phyloP scores from a whole-genome alignment of 2,113 vertebrate genomes.

The Reinhardtius hippoglossoides region DNA sequence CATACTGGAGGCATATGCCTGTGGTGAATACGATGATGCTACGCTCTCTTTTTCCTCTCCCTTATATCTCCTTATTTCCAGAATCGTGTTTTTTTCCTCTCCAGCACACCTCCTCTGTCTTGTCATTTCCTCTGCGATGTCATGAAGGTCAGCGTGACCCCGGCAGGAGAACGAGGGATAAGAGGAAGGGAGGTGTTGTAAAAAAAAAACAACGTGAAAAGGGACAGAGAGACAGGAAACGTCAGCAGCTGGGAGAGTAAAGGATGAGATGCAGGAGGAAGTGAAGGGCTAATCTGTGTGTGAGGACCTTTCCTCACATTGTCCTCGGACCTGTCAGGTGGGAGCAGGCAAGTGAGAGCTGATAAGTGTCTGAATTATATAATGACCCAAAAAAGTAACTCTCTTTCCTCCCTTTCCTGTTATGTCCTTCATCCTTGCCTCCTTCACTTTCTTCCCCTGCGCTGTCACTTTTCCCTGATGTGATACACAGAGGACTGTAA shows the following conservation, averaged over 20 bases:
- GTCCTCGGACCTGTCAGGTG: constrained; percentile 46
- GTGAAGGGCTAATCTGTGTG: constrained; percentile 38
- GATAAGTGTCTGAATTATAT: constrained; percentile 36
- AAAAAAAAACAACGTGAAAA: background rate
- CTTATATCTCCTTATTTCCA: background rate
- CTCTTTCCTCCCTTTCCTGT: background rate
- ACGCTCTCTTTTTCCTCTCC: background rate
- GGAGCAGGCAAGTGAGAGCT: constrained; percentile 25
- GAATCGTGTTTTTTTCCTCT: background rate
- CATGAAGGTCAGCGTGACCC: constrained; percentile 68
- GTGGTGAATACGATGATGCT: constrained; percentile 31
- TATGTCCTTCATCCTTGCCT: constrained; percentile 11
- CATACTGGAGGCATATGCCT: constrained; percentile 54
- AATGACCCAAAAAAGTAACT: constrained; percentile 28
- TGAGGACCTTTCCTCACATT: constrained; percentile 55
- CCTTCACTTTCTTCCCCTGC: constrained; percentile 37
- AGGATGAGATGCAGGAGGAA: constrained; percentile 25
- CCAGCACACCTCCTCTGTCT: background rate
- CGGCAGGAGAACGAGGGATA: background rate
- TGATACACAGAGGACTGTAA: constrained; percentile 36
- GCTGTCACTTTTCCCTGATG: constrained; percentile 39
- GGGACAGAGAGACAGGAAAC: constrained; percentile 3
- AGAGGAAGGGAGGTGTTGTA: background rate
- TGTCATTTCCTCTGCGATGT: constrained; percentile 27
- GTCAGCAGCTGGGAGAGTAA: background rate